Evolutionary conservation across 2,888 invertebrate species (phyloP).

Genomic region (Pristionchus maxplancki): DNA sequence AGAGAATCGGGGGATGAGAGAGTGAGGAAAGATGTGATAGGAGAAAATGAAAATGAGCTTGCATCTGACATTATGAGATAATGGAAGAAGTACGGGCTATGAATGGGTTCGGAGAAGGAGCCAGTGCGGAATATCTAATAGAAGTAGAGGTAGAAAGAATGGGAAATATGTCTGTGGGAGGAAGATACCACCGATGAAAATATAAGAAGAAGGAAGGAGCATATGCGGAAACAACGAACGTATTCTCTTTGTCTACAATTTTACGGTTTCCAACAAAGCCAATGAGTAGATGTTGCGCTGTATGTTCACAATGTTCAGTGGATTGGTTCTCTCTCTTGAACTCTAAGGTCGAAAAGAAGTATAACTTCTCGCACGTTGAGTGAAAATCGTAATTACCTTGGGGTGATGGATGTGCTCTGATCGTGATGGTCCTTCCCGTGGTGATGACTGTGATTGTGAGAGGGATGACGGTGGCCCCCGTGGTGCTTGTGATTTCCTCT

Average conservation of each 20-base stretch:
- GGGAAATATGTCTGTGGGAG: neutral
- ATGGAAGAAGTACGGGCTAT: neutral
- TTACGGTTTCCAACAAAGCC: neutral
- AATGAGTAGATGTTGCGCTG: neutral
- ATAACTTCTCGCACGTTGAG: neutral
- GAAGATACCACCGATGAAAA: neutral
- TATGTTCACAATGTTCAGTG: neutral
- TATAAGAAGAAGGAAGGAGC: neutral
- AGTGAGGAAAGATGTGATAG: constrained; percentile 6
- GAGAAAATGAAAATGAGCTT: neutral
- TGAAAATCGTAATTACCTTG: neutral
- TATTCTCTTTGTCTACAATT: neutral
- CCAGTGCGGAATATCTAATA: neutral
- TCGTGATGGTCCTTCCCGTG: neutral
- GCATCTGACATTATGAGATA: constrained; percentile 21
- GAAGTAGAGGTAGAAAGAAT: neutral
- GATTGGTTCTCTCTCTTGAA: neutral
- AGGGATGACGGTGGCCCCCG: neutral
- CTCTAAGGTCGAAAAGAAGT: neutral
- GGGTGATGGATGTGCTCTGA: neutral
- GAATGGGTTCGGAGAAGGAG: neutral
- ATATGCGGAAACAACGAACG: neutral
- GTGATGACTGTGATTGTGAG: constrained; percentile 27
- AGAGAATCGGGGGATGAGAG: constrained; percentile 22
- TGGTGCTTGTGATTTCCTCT: neutral